phyloP scores from a whole-genome alignment of 2,797 vertebrate genomes.

The Cheirogaleus major region DNA sequence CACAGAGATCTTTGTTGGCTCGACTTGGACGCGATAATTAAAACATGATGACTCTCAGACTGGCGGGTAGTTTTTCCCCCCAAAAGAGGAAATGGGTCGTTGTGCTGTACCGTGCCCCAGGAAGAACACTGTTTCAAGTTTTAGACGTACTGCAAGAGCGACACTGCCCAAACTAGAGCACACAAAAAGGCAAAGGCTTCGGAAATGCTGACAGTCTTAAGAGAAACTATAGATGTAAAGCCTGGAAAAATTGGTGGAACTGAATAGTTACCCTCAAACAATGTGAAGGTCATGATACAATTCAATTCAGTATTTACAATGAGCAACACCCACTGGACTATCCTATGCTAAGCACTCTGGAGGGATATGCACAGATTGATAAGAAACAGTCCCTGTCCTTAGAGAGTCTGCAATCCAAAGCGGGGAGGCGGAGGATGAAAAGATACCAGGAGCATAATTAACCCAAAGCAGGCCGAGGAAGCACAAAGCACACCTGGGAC shows the following conservation, averaged over 20 bases:
- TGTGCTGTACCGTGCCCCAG: not conserved
- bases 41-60: not conserved
- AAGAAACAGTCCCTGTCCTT: not conserved
- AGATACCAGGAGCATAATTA: not conserved
- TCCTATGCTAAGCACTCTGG: not conserved
- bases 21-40: not conserved
- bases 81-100: not conserved
- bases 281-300: not conserved
- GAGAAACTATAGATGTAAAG: not conserved
- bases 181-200: not conserved
- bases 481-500: not conserved
- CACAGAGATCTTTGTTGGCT: not conserved
- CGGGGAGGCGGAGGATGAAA: not conserved
- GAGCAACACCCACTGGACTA: not conserved
- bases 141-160: not conserved
- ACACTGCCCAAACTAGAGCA: not conserved
- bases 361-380: not conserved
- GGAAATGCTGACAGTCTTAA: not conserved
- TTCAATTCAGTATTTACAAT: not conserved
- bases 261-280: not conserved
- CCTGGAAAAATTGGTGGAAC: not conserved
- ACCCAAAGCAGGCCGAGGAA: not conserved
- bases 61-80: not conserved
- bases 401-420: not conserved
- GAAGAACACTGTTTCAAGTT: not conserved